Conservation (phyloP, 2,888 invertebrate species). For the Caenorhabditis sinica region DNA sequence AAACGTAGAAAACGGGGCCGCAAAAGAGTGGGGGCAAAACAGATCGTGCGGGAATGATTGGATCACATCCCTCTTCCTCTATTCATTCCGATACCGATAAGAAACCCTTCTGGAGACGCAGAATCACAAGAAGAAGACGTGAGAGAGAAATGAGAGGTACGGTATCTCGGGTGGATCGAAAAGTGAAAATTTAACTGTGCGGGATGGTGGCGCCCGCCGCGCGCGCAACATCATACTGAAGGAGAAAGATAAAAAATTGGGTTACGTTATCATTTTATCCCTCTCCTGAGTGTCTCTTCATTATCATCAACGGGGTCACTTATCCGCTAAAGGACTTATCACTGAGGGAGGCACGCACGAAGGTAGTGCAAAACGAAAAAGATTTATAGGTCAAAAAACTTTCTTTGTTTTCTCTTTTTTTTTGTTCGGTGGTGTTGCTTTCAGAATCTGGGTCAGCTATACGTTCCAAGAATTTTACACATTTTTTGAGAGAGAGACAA, state of each 20-base stretch:
- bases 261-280: conserved; percentile 66
- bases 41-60: conserved; percentile 61
- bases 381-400: conserved; percentile 63
- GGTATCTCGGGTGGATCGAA: conserved; percentile 53
- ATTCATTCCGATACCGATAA: conserved; percentile 48
- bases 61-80: conserved; percentile 38
- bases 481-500: conserved; percentile 12
- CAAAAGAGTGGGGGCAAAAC: conserved; percentile 40
- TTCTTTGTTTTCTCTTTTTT: conserved; percentile 25
- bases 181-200: conserved; percentile 38
- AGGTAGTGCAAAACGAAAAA: conserved; percentile 27
- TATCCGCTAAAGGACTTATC: conserved; percentile 29
- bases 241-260: conserved; percentile 57
- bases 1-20: conserved; percentile 35
- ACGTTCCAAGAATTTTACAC: conserved; percentile 13
- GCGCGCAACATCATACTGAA: conserved; percentile 32
- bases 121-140: background rate
- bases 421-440: background rate
- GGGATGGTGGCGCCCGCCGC: conserved; percentile 41
- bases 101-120: conserved; percentile 43
- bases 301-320: conserved; percentile 46
- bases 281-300: background rate
- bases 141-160: conserved; percentile 31
- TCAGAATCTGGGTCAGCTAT: conserved; percentile 32
- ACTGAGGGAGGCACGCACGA: background rate